Evolutionary conservation across 2,888 invertebrate species (phyloP), one percentile per base, ranked within the genome.

Genomic region (Synanthedon formicaeformis): DNA sequence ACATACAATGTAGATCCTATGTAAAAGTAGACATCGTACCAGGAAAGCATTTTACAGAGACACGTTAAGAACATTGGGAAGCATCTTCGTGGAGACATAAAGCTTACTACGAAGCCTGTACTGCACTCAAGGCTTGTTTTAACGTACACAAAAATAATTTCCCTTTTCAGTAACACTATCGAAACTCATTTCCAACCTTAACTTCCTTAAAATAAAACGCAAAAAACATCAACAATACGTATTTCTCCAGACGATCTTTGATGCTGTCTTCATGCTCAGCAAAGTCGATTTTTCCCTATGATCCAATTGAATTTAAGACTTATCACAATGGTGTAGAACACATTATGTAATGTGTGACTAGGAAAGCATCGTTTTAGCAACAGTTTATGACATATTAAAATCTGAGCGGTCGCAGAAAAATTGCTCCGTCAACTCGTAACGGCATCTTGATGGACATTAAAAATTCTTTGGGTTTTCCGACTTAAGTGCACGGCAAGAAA

Each of bases 1-100:
- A 59, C 60, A 65, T 67, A 67, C 66, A 67, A 63, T 67, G 61
- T 64, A 58, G 55, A 58, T 63, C 64, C 62, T 60, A 61, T 60
- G 55, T 60, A 61, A 60, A 57, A 53, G 58, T 58, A 58, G 58
- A 65, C 59, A 57, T 56, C 64, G 64, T 69, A 72, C 74, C 63
- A 69, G 67, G 70, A 78, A 81, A 76, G 68, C 75, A 78, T 81
- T 82, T 82, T 80, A 80, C 77, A 65, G 68, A 66, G 76, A 75
- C 76, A 66, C 76, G 70, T 67, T 82, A 83, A 83, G 81, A 65
- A 75, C 80, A 79, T 78, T 74, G 70, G 34, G 66, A 69, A 67
- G 67, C 73, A 73, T 75, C 75, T 67, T 71, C 67, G 67, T 61
- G 63, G 69, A 69, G 76, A 78, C 78, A 75, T 81, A 79, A 82